Evolutionary conservation across 1,140 invertebrate genomes (phyloP), one percentile per base, ranked within the genome.

Genomic region (Nebria ingens): DNA sequence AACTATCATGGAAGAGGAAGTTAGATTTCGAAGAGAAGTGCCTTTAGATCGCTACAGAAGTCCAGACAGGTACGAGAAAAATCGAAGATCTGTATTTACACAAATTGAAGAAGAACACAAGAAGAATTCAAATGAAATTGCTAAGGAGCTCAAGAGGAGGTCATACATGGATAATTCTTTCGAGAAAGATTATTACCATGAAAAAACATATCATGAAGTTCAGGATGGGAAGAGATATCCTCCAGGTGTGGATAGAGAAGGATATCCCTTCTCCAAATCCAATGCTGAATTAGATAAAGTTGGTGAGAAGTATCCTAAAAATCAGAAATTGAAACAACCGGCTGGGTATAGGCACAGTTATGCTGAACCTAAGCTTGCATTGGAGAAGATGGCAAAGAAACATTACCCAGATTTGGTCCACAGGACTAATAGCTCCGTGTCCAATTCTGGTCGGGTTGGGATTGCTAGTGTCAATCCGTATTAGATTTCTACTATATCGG

Each of bases 261-360:
- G 29, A 38, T 54, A 15, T 23, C 21, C 34, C 29, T 60, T 59
- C 40, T 63, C 62, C 1, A 68, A 68, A 57, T 65, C 63, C 1
- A 53, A 58, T 4, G 25, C 52, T 3, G 65, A 69, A 21, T 52
- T 64, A 21, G 62, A 68, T 55, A 59, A 67, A 56, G 49, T 61
- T 1, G 51, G 38, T 0, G 61, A 62, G 6, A 50, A 56, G 12
- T 68, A 62, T 29, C 19, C 59, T 2, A 67, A 68, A 22, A 67
- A 68, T 52, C 67, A 66, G 55, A 67, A 67, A 52, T 55, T 55
- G 29, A 61, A 60, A 52, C 56, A 56, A 2, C 54, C 60, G 2
- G 64, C 60, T 11, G 73, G 74, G n/a, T 76, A 76, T 59, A 66
- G 76, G 20, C 75, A 77, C 57, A 77, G 76, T 59, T 77, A 76